Evolutionary conservation across 1,140 invertebrate genomes (phyloP).

Genomic region (Drosophila bocki): DNA sequence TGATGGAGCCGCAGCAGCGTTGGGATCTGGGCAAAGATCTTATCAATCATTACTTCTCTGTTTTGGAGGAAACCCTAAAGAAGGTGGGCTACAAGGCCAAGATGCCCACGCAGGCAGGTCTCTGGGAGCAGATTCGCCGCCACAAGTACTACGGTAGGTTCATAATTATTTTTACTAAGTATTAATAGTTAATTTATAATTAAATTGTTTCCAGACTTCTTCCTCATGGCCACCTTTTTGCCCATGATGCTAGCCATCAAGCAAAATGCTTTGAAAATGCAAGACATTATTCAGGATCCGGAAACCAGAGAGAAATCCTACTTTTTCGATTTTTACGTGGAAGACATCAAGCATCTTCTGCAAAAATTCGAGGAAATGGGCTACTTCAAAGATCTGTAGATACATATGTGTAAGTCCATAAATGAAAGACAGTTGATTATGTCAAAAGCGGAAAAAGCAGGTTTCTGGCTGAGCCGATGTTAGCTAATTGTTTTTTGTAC

Average conservation of each 20-base stretch:
- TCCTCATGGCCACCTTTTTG: constrained; percentile 45
- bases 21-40: constrained; percentile 36
- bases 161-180: too few species aligned
- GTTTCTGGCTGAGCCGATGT: neutral
- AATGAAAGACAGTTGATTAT: neutral
- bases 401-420: neutral
- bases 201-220: constrained; percentile 34
- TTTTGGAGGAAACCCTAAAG: constrained; percentile 49
- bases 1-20: constrained; percentile 49
- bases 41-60: constrained; percentile 54
- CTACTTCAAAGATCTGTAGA: constrained; percentile 51
- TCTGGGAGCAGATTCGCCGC: constrained; percentile 39
- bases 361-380: constrained; percentile 51
- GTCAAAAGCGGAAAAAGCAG: constrained; percentile 1
- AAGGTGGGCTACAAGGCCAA: constrained; percentile 50
- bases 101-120: constrained; percentile 41
- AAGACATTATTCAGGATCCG: constrained; percentile 29
- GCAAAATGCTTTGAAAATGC: constrained; percentile 24
- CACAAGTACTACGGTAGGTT: constrained; percentile 52
- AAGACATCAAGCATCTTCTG: constrained; percentile 38
- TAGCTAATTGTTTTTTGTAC: neutral
- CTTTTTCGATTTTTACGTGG: neutral
- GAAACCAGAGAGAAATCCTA: constrained; percentile 13
- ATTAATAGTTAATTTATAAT: too few species aligned
- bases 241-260: constrained; percentile 35